Percentiles rank a stretch among this genome's conserved stretches.
Conservation (phyloP, 2,797 vertebrate species). For the Allobates femoralis region DNA sequence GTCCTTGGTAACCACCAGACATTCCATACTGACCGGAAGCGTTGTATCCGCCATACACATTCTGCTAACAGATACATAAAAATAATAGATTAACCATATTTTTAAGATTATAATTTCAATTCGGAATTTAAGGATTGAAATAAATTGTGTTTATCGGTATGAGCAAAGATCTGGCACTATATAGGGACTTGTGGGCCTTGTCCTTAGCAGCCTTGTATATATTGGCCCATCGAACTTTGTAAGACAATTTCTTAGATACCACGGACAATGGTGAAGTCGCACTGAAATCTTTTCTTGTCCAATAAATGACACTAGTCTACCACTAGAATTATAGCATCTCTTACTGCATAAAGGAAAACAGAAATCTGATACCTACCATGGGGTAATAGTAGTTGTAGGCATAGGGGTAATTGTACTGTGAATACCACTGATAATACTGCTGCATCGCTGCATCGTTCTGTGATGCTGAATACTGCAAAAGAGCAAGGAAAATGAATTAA, state of each 20-base stretch:
- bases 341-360: not conserved
- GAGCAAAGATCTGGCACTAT: not conserved
- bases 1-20: slow-evolving; percentile 75
- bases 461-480: slow-evolving; percentile 74
- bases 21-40: slow-evolving; percentile 80
- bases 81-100: not conserved
- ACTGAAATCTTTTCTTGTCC: not conserved
- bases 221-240: not conserved
- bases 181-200: not conserved
- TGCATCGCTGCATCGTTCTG: slow-evolving; percentile 78
- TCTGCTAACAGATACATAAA: slow-evolving; percentile 59
- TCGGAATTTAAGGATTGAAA: not conserved
- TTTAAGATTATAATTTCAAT: not conserved
- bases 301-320: not conserved
- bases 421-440: slow-evolving; percentile 86
- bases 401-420: slow-evolving; percentile 85
- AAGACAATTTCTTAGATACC: not conserved
- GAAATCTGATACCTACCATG: slow-evolving; percentile 69
- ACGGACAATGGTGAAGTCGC: not conserved
- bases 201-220: not conserved
- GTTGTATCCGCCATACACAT: slow-evolving; percentile 74
- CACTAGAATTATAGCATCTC: too few relatives aligned
- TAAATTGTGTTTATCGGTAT: not conserved
- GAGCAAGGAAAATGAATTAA: not conserved
- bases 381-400: slow-evolving; percentile 87